Evolutionary conservation across 1,140 invertebrate genomes (phyloP), one percentile per base, ranked within the genome.

Genomic region (Drosophila sturtevanti): DNA sequence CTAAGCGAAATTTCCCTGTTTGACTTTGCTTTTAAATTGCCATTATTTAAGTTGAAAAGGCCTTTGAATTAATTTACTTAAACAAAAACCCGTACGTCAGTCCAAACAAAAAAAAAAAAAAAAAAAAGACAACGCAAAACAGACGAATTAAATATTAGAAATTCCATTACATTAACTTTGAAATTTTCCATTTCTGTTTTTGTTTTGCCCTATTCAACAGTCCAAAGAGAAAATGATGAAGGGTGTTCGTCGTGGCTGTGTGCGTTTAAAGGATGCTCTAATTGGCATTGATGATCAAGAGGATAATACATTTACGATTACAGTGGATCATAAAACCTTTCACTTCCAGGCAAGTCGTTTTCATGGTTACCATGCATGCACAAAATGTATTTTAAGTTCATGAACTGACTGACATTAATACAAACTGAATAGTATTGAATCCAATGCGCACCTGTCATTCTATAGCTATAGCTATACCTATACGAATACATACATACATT

Each of bases 231-330:
- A 99, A 93, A 99, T 99, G 98, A 97, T 98, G 92, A 95, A 98
- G 74, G 98, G 98, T 5, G 97, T 98, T 24, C 94, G 98, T 68
- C 94, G 99, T 72, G 99, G 99, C 27, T 99, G 98, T 93, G 98
- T 99, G 4, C 93, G 97, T 14, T 93, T 98, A 9, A 95, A 97
- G 92, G 98, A 98, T 63, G 98, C 99, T 4, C 95, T 99, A 18
- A 98, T 99, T 89, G 99, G 99, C 21, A 99, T 99, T 82, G 98
- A 99, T 92, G 98, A 99, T 92, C 98, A 99, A 93, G 99, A 99
- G 92, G 98, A 99, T 91, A 98, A 98, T 79, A 99, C 98, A 7
- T 99, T 99, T 93, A 99, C 98, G 12, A 98, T 99, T 80, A 99
- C 98, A 4, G 98, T 99, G 4, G 98, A 99, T 93, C 96, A 98